phyloP scores from a whole-genome alignment of 2,113 vertebrate species.

The Microcebus griseorufus region DNA sequence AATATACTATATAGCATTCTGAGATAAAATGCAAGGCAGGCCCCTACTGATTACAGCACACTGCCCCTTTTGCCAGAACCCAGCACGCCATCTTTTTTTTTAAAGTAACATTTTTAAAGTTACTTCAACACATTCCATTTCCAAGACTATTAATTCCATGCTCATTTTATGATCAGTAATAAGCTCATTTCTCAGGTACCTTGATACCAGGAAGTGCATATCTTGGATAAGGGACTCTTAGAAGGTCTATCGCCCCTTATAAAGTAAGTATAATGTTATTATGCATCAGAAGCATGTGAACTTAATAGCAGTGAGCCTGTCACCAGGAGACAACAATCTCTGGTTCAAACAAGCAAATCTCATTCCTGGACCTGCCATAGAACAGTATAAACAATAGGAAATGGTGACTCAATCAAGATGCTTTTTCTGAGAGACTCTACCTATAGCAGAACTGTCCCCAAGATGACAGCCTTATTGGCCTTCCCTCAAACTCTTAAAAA shows the following conservation, averaged over 20 bases:
- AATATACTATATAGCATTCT: not conserved
- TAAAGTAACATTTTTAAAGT: not conserved
- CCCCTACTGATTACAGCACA: not conserved
- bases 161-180: not conserved
- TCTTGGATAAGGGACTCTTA: not conserved
- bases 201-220: not conserved
- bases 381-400: not conserved
- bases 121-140: not conserved
- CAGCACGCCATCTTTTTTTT: not conserved
- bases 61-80: not conserved
- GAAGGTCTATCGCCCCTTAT: not conserved
- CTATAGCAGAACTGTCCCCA: not conserved
- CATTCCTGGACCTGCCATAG: not conserved
- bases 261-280: not conserved
- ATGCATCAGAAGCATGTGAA: not conserved
- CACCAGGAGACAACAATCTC: not conserved
- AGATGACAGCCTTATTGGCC: not conserved
- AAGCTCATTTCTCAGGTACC: not conserved
- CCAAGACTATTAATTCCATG: not conserved
- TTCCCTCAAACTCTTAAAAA: not conserved
- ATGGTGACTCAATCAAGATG: not conserved
- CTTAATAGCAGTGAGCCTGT: not conserved
- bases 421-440: not conserved
- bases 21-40: conserved; percentile 4
- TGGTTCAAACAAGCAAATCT: conserved; percentile 17